These are phyloP conservation scores for Myocastor coypus DNA, from an alignment of 2,113 vertebrate genomes.

Conservation along the genomic window DNA sequence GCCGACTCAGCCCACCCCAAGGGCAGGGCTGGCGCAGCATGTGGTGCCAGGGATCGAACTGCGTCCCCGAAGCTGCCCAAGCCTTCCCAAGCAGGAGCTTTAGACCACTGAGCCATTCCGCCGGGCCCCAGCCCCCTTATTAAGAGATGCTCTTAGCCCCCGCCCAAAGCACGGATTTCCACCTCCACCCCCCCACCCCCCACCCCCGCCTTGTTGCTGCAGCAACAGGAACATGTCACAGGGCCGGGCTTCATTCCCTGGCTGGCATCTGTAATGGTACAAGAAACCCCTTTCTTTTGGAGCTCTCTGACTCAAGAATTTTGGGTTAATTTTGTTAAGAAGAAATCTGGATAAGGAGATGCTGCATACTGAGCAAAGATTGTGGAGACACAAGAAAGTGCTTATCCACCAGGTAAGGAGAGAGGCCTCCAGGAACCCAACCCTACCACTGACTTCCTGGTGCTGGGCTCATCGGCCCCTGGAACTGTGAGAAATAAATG, in stretches of 20 bases:
- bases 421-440: neutral
- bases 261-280: neutral
- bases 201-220: neutral
- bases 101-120: no score
- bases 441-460: neutral
- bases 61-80: no score
- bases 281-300: neutral
- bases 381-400: neutral
- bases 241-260: neutral
- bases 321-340: neutral
- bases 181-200: no score
- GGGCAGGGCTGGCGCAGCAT: no score
- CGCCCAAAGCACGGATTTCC: neutral
- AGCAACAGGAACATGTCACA: neutral
- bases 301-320: neutral
- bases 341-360: neutral
- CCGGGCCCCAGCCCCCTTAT: no score
- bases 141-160: neutral
- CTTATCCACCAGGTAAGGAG: neutral
- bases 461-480: neutral
- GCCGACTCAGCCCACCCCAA: no score
- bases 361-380: neutral
- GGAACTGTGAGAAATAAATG: neutral
- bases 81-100: no score
- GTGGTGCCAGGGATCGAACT: no score